Percentiles rank a stretch among this genome's conserved stretches.
Evolutionary conservation across 92 coral and sea anemone genomes (phyloP).

Genomic region (Palythoa heliodiscus): DNA sequence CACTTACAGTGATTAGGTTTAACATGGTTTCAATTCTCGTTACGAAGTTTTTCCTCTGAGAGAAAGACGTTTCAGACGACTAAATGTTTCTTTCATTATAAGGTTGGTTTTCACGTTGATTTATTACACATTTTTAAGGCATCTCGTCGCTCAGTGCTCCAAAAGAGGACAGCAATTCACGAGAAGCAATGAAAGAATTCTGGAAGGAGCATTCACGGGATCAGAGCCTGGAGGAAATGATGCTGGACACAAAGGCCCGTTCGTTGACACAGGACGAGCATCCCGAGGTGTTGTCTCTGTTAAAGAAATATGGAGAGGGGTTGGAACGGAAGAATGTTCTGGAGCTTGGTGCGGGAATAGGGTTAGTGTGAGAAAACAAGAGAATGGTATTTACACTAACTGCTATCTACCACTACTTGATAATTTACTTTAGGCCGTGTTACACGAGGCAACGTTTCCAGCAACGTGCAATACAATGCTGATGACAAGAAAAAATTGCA

Average conservation of each 20-base stretch:
- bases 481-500: too few species aligned
- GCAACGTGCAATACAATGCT: too few species aligned
- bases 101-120: background rate
- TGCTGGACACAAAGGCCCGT: constrained; percentile 73
- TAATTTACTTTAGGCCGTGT: too few species aligned
- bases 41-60: too few species aligned
- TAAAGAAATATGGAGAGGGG: constrained; percentile 55
- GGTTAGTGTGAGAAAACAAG: constrained; percentile 44
- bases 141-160: constrained; percentile 16
- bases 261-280: constrained; percentile 65
- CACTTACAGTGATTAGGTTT: too few species aligned
- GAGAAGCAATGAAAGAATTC: constrained; percentile 72
- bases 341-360: constrained; percentile 85
- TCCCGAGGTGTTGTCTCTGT: constrained; percentile 69
- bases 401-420: too few species aligned
- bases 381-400: too few species aligned
- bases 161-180: constrained; percentile 27
- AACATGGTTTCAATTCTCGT: too few species aligned
- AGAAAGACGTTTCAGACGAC: too few species aligned
- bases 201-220: constrained; percentile 71
- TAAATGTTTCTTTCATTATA: too few species aligned
- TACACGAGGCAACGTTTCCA: too few species aligned
- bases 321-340: constrained; percentile 49
- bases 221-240: constrained; percentile 81
- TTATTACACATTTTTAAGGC: background rate